phyloP scores from a whole-genome alignment of 2,888 invertebrate genomes.

The Serrognathus titanus region DNA sequence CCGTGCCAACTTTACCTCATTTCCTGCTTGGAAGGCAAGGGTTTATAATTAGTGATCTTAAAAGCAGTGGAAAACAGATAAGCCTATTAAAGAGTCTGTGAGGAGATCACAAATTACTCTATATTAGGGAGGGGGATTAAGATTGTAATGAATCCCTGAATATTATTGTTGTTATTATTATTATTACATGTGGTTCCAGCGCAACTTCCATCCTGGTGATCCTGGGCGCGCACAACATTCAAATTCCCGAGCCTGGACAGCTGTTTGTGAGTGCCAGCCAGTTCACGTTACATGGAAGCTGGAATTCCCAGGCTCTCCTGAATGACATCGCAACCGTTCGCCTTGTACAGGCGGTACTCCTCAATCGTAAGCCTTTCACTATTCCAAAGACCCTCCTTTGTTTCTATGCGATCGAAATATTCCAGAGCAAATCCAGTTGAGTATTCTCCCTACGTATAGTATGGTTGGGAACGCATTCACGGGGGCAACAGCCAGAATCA shows the following conservation, averaged over 20 bases:
- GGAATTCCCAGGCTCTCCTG: constrained; percentile 28
- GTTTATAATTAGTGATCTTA: no score
- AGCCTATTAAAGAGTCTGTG: no score
- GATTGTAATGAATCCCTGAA: no score
- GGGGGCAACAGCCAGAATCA: constrained; percentile 44
- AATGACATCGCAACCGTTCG: constrained; percentile 47
- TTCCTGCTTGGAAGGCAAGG: no score
- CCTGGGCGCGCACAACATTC: constrained; percentile 36
- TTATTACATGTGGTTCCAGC: constrained; percentile 34
- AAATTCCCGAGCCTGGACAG: constrained; percentile 35
- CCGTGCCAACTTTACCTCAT: no score
- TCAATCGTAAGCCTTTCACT: neutral
- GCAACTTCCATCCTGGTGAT: constrained; percentile 22
- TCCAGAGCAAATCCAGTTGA: neutral
- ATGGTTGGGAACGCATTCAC: constrained; percentile 38
- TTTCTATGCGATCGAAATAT: neutral
- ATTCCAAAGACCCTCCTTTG: neutral
- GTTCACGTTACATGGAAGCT: constrained; percentile 21
- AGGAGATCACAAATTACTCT: no score
- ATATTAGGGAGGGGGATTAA: no score
- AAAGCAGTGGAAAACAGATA: no score
- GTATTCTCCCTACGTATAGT: constrained; percentile 13
- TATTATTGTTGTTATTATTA: neutral
- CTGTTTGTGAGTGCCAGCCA: constrained; percentile 13
- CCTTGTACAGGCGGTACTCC: neutral